phyloP scores from a whole-genome alignment of 2,888 invertebrate genomes.

The Coelogynopora nodosa region DNA sequence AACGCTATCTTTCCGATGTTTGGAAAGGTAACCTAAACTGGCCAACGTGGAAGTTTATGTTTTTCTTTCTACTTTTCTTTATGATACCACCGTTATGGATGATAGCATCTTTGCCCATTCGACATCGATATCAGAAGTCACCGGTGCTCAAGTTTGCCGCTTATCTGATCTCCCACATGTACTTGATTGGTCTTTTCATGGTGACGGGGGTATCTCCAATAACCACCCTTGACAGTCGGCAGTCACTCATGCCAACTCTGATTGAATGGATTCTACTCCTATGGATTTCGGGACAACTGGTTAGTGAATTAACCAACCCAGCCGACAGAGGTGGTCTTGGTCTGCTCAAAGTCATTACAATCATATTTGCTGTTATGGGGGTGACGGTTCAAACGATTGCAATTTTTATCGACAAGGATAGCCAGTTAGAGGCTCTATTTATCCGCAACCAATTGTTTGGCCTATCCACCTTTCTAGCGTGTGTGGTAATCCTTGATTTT shows the following conservation, averaged over 20 bases:
- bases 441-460: conserved; percentile 94
- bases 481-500: conserved; percentile 89
- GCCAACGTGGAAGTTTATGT: conserved; percentile 86
- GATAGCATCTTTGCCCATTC: conserved; percentile 85
- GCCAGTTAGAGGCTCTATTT: conserved; percentile 73
- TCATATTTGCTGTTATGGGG: conserved; percentile 71
- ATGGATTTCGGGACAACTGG: conserved; percentile 86
- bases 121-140: conserved; percentile 91
- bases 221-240: conserved; percentile 58
- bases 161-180: conserved; percentile 94
- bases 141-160: conserved; percentile 99
- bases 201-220: conserved; percentile 67
- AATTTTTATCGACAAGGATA: conserved; percentile 59
- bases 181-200: conserved; percentile 79
- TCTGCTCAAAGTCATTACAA: conserved; percentile 69
- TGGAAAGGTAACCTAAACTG: conserved; percentile 95
- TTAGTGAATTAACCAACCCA: conserved; percentile 93
- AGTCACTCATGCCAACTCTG: conserved; percentile 76
- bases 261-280: conserved; percentile 91
- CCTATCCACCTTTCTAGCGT: conserved; percentile 85
- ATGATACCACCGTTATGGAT: conserved; percentile 93
- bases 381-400: conserved; percentile 74
- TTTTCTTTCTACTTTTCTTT: conserved; percentile 75
- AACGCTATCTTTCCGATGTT: conserved; percentile 85
- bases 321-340: conserved; percentile 91